Conservation (phyloP, 2,113 vertebrate genomes). For the Lophochroa leadbeateri region DNA sequence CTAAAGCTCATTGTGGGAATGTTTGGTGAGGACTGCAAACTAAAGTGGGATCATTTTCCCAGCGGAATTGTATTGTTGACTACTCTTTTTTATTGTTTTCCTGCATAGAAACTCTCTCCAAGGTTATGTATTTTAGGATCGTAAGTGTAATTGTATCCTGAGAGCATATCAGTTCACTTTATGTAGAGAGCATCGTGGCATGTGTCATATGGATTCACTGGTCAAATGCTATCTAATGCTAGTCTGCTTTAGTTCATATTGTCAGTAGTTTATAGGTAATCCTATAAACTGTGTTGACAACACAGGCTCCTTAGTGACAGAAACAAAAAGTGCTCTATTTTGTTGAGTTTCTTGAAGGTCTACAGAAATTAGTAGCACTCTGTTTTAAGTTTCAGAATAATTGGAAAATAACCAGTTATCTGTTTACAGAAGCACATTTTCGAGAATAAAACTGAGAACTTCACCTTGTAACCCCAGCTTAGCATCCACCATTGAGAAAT, state of each 20-base stretch:
- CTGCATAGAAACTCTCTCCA: constrained; percentile 46
- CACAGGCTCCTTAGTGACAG: background rate
- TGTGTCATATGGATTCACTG: constrained; percentile 75
- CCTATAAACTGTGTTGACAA: background rate
- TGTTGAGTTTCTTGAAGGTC: background rate
- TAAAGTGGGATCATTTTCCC: background rate
- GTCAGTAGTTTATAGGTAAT: constrained; percentile 30
- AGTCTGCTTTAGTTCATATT: constrained; percentile 66
- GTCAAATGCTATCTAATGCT: constrained; percentile 66
- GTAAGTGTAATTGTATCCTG: constrained; percentile 71
- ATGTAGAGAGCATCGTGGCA: constrained; percentile 60
- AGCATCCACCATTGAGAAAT: background rate
- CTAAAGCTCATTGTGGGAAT: background rate
- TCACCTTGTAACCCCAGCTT: background rate
- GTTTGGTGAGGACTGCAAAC: background rate
- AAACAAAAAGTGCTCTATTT: background rate
- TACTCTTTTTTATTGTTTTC: constrained; percentile 33
- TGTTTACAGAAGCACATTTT: background rate
- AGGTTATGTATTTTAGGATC: constrained; percentile 73
- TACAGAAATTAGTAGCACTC: background rate
- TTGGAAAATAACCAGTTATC: background rate
- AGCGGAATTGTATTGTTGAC: constrained; percentile 2
- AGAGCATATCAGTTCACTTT: constrained; percentile 74
- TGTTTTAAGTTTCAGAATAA: background rate
- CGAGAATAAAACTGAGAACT: background rate